Percentiles rank a stretch among this genome's conserved stretches.
These are phyloP conservation scores for Notodonta dromedarius DNA, from an alignment of 2,888 invertebrate species.

Conservation along the genomic window DNA sequence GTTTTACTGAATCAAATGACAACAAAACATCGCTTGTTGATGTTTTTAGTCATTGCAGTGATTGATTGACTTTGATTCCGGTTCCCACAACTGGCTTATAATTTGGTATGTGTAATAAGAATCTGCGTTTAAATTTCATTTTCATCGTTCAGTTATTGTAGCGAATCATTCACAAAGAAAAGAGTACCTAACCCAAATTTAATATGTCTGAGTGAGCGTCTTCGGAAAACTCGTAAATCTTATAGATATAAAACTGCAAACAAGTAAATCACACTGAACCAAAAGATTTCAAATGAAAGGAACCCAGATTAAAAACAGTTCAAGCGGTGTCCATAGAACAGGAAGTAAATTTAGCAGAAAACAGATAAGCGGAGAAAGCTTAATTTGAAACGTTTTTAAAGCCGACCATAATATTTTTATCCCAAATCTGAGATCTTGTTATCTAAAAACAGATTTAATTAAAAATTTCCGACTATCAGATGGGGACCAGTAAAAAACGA, in stretches of 20 bases:
- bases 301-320: slow-evolving; percentile 44
- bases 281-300: slow-evolving; percentile 43
- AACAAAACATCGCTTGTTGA: too few relatives aligned
- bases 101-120: too few relatives aligned
- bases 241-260: slow-evolving; percentile 42
- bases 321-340: slow-evolving; percentile 39
- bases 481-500: slow-evolving; percentile 50
- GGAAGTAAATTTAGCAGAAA: slow-evolving; percentile 50
- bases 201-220: too few relatives aligned
- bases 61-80: too few relatives aligned
- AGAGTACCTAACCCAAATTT: too few relatives aligned
- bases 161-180: too few relatives aligned
- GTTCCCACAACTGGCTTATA: too few relatives aligned
- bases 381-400: slow-evolving; percentile 51
- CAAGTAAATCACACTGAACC: slow-evolving; percentile 42
- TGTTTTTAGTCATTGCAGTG: not conserved
- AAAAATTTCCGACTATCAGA: slow-evolving; percentile 67
- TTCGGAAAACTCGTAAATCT: slow-evolving; percentile 19
- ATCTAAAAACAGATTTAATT: slow-evolving; percentile 63
- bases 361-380: slow-evolving; percentile 50
- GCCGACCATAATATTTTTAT: slow-evolving; percentile 48
- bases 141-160: too few relatives aligned
- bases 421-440: slow-evolving; percentile 46
- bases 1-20: slow-evolving; percentile 20
- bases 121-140: too few relatives aligned